Percentiles rank a stretch among this genome's conserved stretches.
These are phyloP conservation scores for Apogon talboti DNA, from an alignment of 2,797 vertebrate species.

Conservation along the genomic window DNA sequence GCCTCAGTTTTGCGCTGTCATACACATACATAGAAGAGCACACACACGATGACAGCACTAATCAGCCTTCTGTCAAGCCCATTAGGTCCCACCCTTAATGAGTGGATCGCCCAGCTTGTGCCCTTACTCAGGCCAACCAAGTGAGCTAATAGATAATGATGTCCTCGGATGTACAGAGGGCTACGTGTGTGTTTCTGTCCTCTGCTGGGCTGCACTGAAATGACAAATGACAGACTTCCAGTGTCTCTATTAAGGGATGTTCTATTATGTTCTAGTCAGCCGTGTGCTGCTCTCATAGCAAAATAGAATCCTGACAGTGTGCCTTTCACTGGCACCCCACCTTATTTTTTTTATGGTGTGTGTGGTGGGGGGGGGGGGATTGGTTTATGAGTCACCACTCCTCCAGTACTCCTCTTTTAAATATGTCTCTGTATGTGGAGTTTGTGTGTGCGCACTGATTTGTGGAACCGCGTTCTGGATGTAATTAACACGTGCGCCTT, in stretches of 20 bases:
- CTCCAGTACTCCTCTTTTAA: slow-evolving; percentile 34
- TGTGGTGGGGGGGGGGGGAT: not conserved
- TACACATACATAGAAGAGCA: slow-evolving; percentile 25
- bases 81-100: slow-evolving; percentile 67
- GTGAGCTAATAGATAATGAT: slow-evolving; percentile 62
- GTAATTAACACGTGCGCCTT: not conserved
- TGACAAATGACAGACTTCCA: slow-evolving; percentile 57
- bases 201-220: slow-evolving; percentile 35
- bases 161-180: slow-evolving; percentile 36
- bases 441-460: not conserved
- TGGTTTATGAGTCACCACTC: slow-evolving; percentile 67
- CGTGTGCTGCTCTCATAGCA: slow-evolving; percentile 35
- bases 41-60: slow-evolving; percentile 53
- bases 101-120: slow-evolving; percentile 67
- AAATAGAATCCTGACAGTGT: slow-evolving; percentile 41
- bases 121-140: slow-evolving; percentile 48
- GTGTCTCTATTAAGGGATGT: slow-evolving; percentile 55
- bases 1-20: slow-evolving; percentile 27
- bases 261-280: slow-evolving; percentile 56
- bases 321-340: slow-evolving; percentile 27
- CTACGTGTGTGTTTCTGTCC: slow-evolving; percentile 18
- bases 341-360: not conserved
- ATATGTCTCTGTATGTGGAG: not conserved
- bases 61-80: slow-evolving; percentile 70
- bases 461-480: not conserved